Conservation (phyloP, 2,888 invertebrate genomes). For the Syrista parreyssii region DNA sequence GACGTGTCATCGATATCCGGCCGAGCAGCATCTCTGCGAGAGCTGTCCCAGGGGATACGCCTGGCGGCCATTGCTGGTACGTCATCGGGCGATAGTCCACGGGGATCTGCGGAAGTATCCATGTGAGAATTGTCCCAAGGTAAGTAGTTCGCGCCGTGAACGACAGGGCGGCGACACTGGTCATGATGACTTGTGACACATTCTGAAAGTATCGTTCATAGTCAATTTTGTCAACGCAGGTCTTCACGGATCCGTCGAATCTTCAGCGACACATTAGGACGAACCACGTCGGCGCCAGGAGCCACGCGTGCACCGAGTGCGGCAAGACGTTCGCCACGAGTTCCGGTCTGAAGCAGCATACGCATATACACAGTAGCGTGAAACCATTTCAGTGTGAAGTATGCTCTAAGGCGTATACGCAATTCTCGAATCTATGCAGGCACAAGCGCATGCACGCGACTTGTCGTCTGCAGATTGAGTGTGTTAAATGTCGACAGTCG, state of each 20-base stretch:
- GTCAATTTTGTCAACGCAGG: constrained; percentile 72
- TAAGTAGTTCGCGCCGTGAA: constrained; percentile 61
- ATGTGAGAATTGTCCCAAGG: constrained; percentile 93
- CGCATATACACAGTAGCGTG: constrained; percentile 97
- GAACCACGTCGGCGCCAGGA: constrained; percentile 94
- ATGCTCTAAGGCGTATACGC: constrained; percentile 98
- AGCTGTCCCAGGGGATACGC: constrained; percentile 86
- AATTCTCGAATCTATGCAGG: constrained; percentile 99
- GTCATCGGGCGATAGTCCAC: constrained; percentile 85
- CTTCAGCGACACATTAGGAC: constrained; percentile 96
- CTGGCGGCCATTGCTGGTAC: constrained; percentile 82
- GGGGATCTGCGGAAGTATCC: constrained; percentile 88
- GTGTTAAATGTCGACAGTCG: constrained; percentile 92
- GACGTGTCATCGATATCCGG: constrained; percentile 80
- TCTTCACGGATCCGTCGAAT: constrained; percentile 96
- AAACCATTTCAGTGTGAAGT: constrained; percentile 98
- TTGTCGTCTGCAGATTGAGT: constrained; percentile 94
- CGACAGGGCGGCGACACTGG: no score
- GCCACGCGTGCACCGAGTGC: constrained; percentile 98
- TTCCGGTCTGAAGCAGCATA: constrained; percentile 98
- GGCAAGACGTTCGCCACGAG: constrained; percentile 99
- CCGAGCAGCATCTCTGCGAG: constrained; percentile 85
- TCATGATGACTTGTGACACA: background rate
- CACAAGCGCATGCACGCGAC: constrained; percentile 99
- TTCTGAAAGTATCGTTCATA: constrained; percentile 56